A percentile compares a stretch with the other conserved stretches of the same genome.
phyloP scores from a whole-genome alignment of 1,140 invertebrate genomes.

The Daktulosphaira vitifoliae region DNA sequence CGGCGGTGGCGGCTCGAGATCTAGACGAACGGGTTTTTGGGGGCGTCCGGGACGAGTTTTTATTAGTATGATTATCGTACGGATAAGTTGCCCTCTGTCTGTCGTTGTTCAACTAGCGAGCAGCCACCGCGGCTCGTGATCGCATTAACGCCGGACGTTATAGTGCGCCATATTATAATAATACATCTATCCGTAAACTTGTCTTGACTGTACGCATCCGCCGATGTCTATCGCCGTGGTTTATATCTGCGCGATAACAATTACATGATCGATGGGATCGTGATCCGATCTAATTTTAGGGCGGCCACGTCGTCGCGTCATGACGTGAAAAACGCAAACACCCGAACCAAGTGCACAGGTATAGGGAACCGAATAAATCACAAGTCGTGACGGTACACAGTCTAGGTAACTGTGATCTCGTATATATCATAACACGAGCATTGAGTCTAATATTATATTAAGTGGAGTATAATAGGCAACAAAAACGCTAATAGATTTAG shows the following conservation, averaged over 20 bases:
- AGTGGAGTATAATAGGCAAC: neutral
- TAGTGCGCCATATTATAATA: slow-evolving; percentile 3
- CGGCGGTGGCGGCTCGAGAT: neutral
- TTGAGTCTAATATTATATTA: neutral
- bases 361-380: slow-evolving; percentile 21
- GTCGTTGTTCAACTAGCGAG: neutral
- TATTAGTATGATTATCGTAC: slow-evolving; percentile 15
- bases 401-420: too few species aligned
- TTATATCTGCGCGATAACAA: neutral
- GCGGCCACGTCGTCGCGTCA: neutral
- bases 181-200: too few species aligned
- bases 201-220: too few species aligned
- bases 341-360: neutral
- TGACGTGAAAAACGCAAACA: neutral
- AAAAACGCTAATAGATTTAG: slow-evolving; percentile 26
- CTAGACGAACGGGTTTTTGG: slow-evolving; percentile 11
- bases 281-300: slow-evolving; percentile 30
- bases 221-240: neutral
- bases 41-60: slow-evolving; percentile 17
- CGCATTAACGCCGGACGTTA: too few species aligned
- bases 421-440: too few species aligned
- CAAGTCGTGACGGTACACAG: slow-evolving; percentile 19
- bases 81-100: too few species aligned
- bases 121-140: too few species aligned
- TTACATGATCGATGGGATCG: slow-evolving; percentile 27